Base-by-base conservation (phyloP, 2,797 vertebrate genomes). In the Crocodylus rhombifer region DNA sequence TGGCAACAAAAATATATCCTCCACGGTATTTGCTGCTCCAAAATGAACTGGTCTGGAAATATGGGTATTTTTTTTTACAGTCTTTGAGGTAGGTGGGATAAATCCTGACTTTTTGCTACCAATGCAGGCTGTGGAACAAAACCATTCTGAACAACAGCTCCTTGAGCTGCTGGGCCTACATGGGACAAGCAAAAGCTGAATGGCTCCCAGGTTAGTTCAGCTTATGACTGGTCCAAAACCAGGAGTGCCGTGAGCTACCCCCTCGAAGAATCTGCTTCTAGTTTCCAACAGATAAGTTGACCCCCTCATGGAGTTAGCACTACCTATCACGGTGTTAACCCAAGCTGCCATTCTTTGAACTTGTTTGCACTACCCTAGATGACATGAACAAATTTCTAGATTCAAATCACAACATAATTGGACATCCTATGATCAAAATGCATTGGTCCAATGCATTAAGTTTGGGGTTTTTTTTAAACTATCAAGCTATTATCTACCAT, bases 1-100 rank as follows among this genome's bases (percentile, higher is more conserved):
- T 98, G 98, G 97, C 86, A 62, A 56, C 51, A 4, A 5, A 78
- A 86, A 30, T 13, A 78, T 15, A 5, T 71, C 74, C 26, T 83
- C 12, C 33, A 74, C 26, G 0, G 1, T 1, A 5, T 57, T 77
- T 7, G 2, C 82, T 18, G 36, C 67, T 82, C 64, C 69, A 55
- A 61, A 60, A 9, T 51, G 86, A 84, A 80, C 4, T 57, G 17
- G 1, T 60, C 86, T 36, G 42, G 60, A 69, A 83, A 77, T 80
- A 4, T 16, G 28, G 61, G 28, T 1, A 51, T 26, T 42, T 1
- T 80, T 80, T 81, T 84, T 21, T n/a, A 42, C 91, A 7, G 36
- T 93, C 26, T 82, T 87, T 58, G 61, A 92, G 63, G 61, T 83
- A 4, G 4, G 57, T 89, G 42, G 15, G 79, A 79, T 23, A 30